Percentiles rank a stretch among this genome's conserved stretches.
phyloP scores from a whole-genome alignment of 2,888 invertebrate species.

The Hydrotaea cyrtoneurina region DNA sequence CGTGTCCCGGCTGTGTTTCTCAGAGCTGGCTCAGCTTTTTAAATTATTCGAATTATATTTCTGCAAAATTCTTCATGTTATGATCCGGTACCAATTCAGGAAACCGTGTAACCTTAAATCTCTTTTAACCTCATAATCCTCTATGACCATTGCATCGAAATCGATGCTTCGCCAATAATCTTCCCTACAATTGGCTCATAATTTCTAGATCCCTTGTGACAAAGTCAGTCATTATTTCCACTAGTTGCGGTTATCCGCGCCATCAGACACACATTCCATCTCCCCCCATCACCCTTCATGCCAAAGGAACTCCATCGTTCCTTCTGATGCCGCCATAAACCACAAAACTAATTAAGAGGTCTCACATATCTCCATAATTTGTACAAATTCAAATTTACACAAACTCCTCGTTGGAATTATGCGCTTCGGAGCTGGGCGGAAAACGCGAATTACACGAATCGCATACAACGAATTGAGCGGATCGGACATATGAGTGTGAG shows the following conservation, averaged over 20 bases:
- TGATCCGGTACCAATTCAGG: too few relatives aligned
- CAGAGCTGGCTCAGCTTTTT: too few relatives aligned
- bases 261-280: background rate
- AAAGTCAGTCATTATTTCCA: background rate
- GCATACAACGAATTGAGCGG: background rate
- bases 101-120: too few relatives aligned
- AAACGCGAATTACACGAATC: background rate
- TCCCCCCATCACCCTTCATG: background rate
- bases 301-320: background rate
- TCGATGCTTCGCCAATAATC: too few relatives aligned
- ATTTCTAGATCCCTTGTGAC: background rate
- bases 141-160: too few relatives aligned
- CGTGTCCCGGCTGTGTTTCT: too few relatives aligned
- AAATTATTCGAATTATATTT: too few relatives aligned
- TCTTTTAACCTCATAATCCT: too few relatives aligned
- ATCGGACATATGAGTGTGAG: background rate
- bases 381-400: background rate
- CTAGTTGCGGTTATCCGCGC: background rate
- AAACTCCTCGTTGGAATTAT: background rate
- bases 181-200: background rate
- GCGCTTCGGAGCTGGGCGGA: too few relatives aligned
- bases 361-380: background rate
- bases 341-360: constrained; percentile 22
- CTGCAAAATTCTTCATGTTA: too few relatives aligned
- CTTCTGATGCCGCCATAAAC: constrained; percentile 7